Base-by-base conservation (phyloP, 1,140 invertebrate species). In the Pygmarrhopalites habei region DNA sequence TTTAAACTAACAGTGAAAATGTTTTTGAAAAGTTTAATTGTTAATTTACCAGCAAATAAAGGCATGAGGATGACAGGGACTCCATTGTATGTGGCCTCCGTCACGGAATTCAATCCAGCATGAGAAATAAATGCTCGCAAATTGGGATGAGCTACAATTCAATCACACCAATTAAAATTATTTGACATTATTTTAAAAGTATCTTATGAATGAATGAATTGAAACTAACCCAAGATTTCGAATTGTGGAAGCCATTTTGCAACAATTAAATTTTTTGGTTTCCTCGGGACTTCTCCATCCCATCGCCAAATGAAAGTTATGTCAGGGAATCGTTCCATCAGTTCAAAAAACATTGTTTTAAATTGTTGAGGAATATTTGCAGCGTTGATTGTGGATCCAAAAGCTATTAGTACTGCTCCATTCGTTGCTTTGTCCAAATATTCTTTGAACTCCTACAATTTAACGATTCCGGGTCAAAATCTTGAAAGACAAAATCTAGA, bases 81-180 rank as follows among this genome's bases (percentile, higher is more conserved):
- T 10, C 85, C 88, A 71, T 88, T 85, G 72, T 84, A 88, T 3
- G 88, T 85, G 0, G 87, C 86, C 72, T 92, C 89, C 71, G 85
- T 87, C 75, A 88, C 83, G 64, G 86, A 88, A 51, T 89, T 77
- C 3, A 90, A 75, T 12, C 89, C 89, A 3, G 87, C 86, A 73
- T 92, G 89, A 0, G 87, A 89, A 1, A 91, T 81, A 71, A 91
- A 91, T 1, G 85, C 86, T 47, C 82, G 79, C 3, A 88, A 78
- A 69, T 86, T 86, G 2, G 79, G 79, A 73, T 89, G 87, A 21
- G 86, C 83, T 83, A 73, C 57, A 79, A 77, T n/a, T n/a, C n/a
- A n/a, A n/a, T n/a, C n/a, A n/a, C n/a, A n/a, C n/a, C n/a, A n/a
- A n/a, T n/a, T n/a, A n/a, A n/a, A n/a, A n/a, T n/a, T n/a, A n/a